These are phyloP conservation scores for Synodontis membranacea DNA, from an alignment of 2,113 vertebrate species.

Conservation along the genomic window DNA sequence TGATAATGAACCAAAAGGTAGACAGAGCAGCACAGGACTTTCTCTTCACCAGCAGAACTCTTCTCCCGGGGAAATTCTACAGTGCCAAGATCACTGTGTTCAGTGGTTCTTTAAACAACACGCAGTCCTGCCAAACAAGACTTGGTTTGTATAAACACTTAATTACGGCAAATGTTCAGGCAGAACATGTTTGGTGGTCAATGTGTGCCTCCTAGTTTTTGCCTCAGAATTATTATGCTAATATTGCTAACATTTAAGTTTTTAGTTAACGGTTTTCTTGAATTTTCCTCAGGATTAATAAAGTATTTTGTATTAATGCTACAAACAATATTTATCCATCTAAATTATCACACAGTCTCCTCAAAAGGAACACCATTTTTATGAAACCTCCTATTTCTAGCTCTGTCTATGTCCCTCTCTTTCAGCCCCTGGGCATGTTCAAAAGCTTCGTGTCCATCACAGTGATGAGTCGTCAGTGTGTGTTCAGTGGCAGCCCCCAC, in stretches of 20 bases:
- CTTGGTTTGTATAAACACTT: conserved; percentile 69
- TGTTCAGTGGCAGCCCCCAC: conserved; percentile 78
- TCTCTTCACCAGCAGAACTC: conserved; percentile 58
- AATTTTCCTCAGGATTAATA: no score
- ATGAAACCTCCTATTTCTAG: not conserved
- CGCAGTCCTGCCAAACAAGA: conserved; percentile 69
- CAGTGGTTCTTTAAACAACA: conserved; percentile 77
- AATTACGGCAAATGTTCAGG: not conserved
- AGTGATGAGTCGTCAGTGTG: conserved; percentile 80
- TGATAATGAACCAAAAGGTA: conserved; percentile 74
- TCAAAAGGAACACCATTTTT: not conserved
- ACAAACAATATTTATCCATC: not conserved
- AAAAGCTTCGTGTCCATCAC: conserved; percentile 80
- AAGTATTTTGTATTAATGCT: no score
- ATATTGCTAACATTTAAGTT: not conserved
- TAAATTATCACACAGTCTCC: not conserved
- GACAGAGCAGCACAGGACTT: conserved; percentile 62
- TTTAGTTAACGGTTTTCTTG: not conserved
- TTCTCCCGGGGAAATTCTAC: conserved; percentile 83
- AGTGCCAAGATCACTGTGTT: conserved; percentile 75
- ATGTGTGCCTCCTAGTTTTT: not conserved
- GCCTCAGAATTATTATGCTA: not conserved
- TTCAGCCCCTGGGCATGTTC: conserved; percentile 81
- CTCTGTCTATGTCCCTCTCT: conserved; percentile 19
- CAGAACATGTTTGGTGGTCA: not conserved